Base-by-base conservation (phyloP, 2,888 invertebrate species). In the Lumbricus terrestris region DNA sequence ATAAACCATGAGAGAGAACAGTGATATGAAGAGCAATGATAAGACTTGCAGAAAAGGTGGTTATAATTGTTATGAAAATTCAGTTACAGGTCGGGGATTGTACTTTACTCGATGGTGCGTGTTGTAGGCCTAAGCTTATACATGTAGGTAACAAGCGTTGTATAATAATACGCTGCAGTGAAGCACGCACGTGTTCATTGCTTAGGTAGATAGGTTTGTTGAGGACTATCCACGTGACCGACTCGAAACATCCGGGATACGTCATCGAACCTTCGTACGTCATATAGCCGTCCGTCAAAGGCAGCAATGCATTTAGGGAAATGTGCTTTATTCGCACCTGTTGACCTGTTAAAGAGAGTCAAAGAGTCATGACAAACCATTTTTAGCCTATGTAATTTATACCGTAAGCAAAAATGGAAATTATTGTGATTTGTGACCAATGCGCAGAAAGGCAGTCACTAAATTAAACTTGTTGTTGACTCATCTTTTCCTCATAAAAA, bases 191-290 rank as follows among this genome's bases (percentile, higher is more conserved):
- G 97, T 99, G 98, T 95, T 98, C 97, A 94, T 97, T 97, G 93
- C 98, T 98, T 95, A 99, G 97, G 96, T 98, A 98, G 95, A 99
- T 97, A 92, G 99, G 99, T 95, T 98, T 98, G 96, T 99, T 99
- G 95, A 98, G 97, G 94, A 99, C 97, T 94, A 99, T 97, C 99
- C 99, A 99, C 91, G 98, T 98, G 82, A 98, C 98, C n/a, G 99
- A 99, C 95, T 99, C 99, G 97, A 98, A 98, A 95, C 99, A 99
- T 89, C 98, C 95, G 20, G 99, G 99, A 95, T 98, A 98, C 90
- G 99, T 99, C 93, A 98, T 97, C 93, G 98, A 98, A 38, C 99
- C 99, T 95, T 99, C 98, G 95, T 99, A 99, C 54, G 99, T 99
- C 96, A 99, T 97, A 96, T 98, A 99, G 89, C 91, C 90, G n/a